These are phyloP conservation scores for Drosophila sturtevanti DNA, from an alignment of 1,140 invertebrate species.

Conservation along the genomic window DNA sequence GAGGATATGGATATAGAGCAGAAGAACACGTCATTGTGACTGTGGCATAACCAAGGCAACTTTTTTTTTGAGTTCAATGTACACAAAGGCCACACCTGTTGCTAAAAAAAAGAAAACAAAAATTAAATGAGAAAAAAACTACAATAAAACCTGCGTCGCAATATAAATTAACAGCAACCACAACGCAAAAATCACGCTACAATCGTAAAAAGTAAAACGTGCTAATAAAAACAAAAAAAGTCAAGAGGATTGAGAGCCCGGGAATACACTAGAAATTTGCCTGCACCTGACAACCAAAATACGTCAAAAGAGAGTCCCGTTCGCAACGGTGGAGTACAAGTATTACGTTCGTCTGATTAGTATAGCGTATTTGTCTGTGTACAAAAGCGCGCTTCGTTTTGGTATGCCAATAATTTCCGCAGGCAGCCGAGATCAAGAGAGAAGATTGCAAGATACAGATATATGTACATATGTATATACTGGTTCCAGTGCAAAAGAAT, in stretches of 20 bases:
- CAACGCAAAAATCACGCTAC: conserved; percentile 72
- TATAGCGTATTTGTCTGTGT: neutral
- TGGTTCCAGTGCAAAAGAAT: conserved; percentile 15
- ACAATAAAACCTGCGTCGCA: conserved; percentile 68
- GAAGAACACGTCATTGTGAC: conserved; percentile 58
- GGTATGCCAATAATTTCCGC: conserved; percentile 46
- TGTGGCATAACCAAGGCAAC: conserved; percentile 9
- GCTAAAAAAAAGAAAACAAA: conserved; percentile 52
- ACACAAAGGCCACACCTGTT: conserved; percentile 73
- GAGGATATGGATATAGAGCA: conserved; percentile 61
- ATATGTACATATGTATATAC: too few species aligned
- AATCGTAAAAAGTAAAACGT: conserved; percentile 73
- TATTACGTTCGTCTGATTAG: neutral
- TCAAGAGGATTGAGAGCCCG: conserved; percentile 18
- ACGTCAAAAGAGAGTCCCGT: neutral
- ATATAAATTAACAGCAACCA: conserved; percentile 55
- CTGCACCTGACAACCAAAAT: conserved; percentile 9
- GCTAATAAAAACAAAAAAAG: conserved; percentile 71
- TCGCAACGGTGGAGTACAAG: neutral
- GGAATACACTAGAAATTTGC: conserved; percentile 23
- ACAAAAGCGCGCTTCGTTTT: conserved; percentile 2
- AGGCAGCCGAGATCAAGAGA: conserved; percentile 28
- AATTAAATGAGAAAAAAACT: conserved; percentile 47
- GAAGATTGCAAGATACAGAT: conserved; percentile 24
- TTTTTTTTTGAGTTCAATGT: conserved; percentile 57